Conservation (phyloP, 2,888 invertebrate species). For the Amphipoea lucens region DNA sequence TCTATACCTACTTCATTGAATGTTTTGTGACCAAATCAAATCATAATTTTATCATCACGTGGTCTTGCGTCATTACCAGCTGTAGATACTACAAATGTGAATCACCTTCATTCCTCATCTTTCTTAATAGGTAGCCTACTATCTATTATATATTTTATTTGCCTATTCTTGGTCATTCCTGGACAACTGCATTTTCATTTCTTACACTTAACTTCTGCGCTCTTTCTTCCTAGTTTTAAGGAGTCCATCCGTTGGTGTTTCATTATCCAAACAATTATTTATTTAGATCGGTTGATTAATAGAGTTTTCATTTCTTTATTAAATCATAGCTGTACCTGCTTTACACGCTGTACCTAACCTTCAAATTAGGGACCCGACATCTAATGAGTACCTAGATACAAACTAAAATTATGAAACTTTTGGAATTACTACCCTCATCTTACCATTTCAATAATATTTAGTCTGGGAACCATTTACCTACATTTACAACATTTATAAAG, state of each 20-base stretch:
- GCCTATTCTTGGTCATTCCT: not conserved
- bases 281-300: not conserved
- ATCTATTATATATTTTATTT: constrained; percentile 6
- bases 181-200: not conserved
- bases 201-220: not conserved
- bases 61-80: constrained; percentile 45
- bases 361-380: not conserved
- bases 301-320: not conserved
- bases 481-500: constrained; percentile 2
- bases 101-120: constrained; percentile 36
- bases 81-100: constrained; percentile 46
- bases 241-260: not conserved
- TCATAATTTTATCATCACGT: constrained; percentile 36
- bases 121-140: not conserved
- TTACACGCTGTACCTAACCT: not conserved
- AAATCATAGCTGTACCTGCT: not conserved
- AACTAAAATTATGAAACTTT: not conserved
- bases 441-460: not conserved
- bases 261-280: constrained; percentile 1
- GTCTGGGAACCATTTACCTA: not conserved
- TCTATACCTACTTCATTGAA: not conserved
- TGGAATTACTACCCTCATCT: not conserved
- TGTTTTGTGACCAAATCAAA: constrained; percentile 16
- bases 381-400: not conserved
- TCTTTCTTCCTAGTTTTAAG: not conserved